Evolutionary conservation across 1,140 invertebrate species (phyloP).

Genomic region (Epicauta chinensis): DNA sequence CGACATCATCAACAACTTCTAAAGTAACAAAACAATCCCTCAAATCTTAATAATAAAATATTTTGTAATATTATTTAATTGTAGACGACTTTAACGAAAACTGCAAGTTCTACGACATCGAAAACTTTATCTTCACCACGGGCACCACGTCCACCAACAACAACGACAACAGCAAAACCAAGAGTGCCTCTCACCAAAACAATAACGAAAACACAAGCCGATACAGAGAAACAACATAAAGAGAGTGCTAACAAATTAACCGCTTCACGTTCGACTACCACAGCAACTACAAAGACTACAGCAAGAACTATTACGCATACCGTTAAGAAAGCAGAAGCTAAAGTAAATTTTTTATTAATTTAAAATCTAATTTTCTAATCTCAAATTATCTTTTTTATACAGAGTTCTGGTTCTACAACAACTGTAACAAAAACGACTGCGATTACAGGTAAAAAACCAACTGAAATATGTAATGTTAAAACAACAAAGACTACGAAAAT

Average conservation of each 20-base stretch:
- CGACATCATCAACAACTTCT: background rate
- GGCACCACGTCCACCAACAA: conserved; percentile 17
- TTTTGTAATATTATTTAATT: background rate
- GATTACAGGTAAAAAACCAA: conserved; percentile 28
- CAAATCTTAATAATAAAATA: background rate
- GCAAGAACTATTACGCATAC: conserved; percentile 20
- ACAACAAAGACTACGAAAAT: conserved; percentile 32
- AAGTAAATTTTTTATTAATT: conserved; percentile 24
- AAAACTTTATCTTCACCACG: conserved; percentile 5
- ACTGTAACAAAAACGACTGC: conserved; percentile 29
- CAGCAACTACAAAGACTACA: conserved; percentile 33
- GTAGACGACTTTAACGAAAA: conserved; percentile 5
- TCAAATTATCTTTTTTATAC: background rate
- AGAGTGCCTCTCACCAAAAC: conserved; percentile 26
- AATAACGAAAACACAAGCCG: conserved; percentile 29
- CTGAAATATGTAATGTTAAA: conserved; percentile 20
- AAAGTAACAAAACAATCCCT: background rate
- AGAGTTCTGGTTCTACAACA: conserved; percentile 26
- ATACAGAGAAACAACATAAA: conserved; percentile 52
- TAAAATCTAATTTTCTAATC: too few species aligned
- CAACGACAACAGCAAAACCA: conserved; percentile 35
- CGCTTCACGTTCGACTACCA: conserved; percentile 40
- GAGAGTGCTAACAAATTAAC: conserved; percentile 55
- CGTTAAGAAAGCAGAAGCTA: conserved; percentile 42
- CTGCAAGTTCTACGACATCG: conserved; percentile 10